Conservation (phyloP, 1,140 invertebrate genomes). For the Psix sp. region DNA sequence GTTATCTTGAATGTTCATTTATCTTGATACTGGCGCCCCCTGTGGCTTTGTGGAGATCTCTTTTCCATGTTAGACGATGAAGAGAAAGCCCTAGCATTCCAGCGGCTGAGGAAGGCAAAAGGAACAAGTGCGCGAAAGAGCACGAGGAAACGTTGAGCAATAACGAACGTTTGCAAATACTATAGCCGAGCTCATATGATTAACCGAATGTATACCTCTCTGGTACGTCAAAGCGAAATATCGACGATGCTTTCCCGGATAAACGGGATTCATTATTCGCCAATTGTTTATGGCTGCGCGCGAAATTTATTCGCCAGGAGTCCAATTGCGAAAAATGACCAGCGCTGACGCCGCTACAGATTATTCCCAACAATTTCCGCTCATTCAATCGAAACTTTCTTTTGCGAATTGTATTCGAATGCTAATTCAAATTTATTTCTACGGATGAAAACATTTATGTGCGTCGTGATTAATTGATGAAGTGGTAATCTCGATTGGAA, state of each 20-base stretch:
- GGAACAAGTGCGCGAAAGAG: slow-evolving; percentile 32
- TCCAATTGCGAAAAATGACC: neutral
- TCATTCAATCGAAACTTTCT: slow-evolving; percentile 5
- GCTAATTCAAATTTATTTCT: too few species aligned
- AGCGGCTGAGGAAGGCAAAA: slow-evolving; percentile 42
- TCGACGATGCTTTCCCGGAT: slow-evolving; percentile 6
- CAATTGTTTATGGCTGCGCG: neutral
- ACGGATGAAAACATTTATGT: too few species aligned
- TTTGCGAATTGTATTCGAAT: neutral
- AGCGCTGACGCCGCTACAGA: neutral
- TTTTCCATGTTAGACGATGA: slow-evolving; percentile 51
- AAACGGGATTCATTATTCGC: slow-evolving; percentile 6
- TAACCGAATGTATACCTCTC: slow-evolving; percentile 46
- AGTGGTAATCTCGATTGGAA: too few species aligned
- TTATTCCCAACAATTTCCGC: neutral
- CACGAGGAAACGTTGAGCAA: slow-evolving; percentile 24
- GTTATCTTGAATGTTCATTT: slow-evolving; percentile 48
- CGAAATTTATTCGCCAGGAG: slow-evolving; percentile 1
- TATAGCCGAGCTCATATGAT: slow-evolving; percentile 39
- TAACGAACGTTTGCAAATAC: slow-evolving; percentile 23
- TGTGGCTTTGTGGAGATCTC: slow-evolving; percentile 47
- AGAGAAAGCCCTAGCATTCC: slow-evolving; percentile 53
- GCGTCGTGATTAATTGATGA: too few species aligned
- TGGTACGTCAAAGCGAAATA: slow-evolving; percentile 20
- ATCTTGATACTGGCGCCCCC: slow-evolving; percentile 55